Percentiles rank a stretch among this genome's conserved stretches.
Conservation (phyloP, 2,888 invertebrate genomes). For the Drosophila siamana region DNA sequence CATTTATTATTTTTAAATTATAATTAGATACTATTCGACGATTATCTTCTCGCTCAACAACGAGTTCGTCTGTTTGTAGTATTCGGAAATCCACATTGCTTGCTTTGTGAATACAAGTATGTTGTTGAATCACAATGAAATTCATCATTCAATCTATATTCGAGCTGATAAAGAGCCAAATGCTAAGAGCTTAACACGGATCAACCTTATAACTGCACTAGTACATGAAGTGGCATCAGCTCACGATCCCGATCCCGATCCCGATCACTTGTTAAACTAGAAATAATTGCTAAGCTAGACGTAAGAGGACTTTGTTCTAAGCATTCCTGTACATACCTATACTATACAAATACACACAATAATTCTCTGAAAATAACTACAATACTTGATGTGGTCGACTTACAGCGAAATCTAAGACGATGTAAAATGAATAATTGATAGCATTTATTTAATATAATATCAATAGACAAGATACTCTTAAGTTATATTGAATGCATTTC, state of each 20-base stretch:
- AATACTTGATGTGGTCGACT: slow-evolving; percentile 1
- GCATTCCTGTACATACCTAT: slow-evolving; percentile 68
- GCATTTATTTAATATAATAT: slow-evolving; percentile 24
- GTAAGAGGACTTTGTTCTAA: slow-evolving; percentile 10
- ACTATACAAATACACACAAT: slow-evolving; percentile 33
- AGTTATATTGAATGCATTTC: slow-evolving; percentile 21
- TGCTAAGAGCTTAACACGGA: slow-evolving; percentile 25
- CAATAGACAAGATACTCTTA: slow-evolving; percentile 7
- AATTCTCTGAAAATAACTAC: slow-evolving; percentile 29
- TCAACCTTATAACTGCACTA: background rate
- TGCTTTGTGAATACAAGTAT: background rate
- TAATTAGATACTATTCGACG: background rate
- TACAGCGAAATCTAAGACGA: background rate
- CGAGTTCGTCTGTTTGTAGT: background rate
- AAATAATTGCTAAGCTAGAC: slow-evolving; percentile 19
- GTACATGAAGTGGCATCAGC: slow-evolving; percentile 21
- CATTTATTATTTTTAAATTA: slow-evolving; percentile 10
- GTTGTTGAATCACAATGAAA: background rate
- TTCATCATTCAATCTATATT: slow-evolving; percentile 15
- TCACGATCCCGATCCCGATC: slow-evolving; percentile 34
- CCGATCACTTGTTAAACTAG: slow-evolving; percentile 29
- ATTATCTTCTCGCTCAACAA: no score
- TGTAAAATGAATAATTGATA: slow-evolving; percentile 1
- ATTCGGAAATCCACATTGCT: slow-evolving; percentile 5
- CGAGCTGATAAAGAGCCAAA: slow-evolving; percentile 44